Conservation (phyloP, 2,888 invertebrate species). For the Aphidoletes aphidimyza region DNA sequence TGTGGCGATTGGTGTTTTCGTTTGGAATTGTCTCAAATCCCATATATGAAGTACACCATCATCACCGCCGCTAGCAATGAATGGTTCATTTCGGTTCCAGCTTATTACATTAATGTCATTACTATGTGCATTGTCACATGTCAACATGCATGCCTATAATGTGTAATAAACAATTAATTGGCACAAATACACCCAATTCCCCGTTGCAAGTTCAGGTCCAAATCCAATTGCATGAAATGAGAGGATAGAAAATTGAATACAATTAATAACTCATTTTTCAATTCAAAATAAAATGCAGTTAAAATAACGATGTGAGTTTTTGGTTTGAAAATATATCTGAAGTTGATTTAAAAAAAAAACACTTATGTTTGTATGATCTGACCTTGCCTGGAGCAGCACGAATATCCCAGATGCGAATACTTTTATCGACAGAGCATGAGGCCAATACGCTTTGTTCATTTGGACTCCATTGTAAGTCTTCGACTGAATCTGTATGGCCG, state of each 20-base stretch:
- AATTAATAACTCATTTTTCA: neutral
- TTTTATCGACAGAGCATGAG: constrained; percentile 88
- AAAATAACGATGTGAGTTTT: too few relatives aligned
- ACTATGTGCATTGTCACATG: constrained; percentile 85
- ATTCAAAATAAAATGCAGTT: too few relatives aligned
- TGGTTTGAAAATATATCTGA: too few relatives aligned
- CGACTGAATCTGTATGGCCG: constrained; percentile 92
- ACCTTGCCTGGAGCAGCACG: constrained; percentile 75
- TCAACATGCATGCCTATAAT: constrained; percentile 94
- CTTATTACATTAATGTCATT: constrained; percentile 97
- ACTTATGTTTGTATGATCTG: too few relatives aligned
- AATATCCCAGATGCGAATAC: constrained; percentile 96
- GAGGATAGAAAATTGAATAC: neutral
- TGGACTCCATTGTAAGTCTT: constrained; percentile 99
- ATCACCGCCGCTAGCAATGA: constrained; percentile 93
- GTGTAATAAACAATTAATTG: too few relatives aligned
- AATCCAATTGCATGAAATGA: too few relatives aligned
- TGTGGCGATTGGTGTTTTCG: constrained; percentile 83
- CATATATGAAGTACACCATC: constrained; percentile 94
- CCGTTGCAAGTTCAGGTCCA: too few relatives aligned
- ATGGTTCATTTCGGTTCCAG: constrained; percentile 93
- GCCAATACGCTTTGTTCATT: constrained; percentile 90
- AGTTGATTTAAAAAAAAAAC: too few relatives aligned
- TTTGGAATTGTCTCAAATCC: constrained; percentile 90
- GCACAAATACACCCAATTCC: too few relatives aligned